Percentiles rank a stretch among this genome's conserved stretches.
Evolutionary conservation across 2,888 invertebrate species (phyloP).

Genomic region (Drosophila affinis): DNA sequence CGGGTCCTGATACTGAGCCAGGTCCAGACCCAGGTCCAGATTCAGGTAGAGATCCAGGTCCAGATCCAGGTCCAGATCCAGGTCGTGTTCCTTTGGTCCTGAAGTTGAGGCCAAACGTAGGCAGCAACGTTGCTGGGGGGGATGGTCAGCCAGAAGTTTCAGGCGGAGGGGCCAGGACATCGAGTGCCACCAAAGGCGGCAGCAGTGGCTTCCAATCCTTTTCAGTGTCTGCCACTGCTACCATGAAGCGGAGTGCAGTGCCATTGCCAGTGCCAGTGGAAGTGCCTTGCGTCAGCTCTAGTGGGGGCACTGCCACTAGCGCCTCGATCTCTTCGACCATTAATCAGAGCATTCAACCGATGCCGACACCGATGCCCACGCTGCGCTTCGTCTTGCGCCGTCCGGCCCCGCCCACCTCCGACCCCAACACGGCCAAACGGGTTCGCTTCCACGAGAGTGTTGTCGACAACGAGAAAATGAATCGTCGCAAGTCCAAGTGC

Average conservation of each 20-base stretch:
- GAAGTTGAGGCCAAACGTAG: neutral
- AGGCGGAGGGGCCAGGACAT: too few species aligned
- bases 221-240: too few species aligned
- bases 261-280: neutral
- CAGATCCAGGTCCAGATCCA: too few species aligned
- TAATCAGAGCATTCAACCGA: neutral
- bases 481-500: constrained; percentile 65
- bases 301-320: neutral
- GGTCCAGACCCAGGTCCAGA: too few species aligned
- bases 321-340: neutral
- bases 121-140: too few species aligned
- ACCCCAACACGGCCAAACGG: neutral
- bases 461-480: constrained; percentile 63
- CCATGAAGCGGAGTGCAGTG: neutral
- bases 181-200: neutral
- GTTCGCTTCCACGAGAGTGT: constrained; percentile 57
- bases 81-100: neutral
- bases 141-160: neutral
- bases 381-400: constrained; percentile 20
- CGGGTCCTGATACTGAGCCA: neutral
- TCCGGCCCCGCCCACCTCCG: neutral
- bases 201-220: neutral
- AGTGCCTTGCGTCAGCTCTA: too few species aligned
- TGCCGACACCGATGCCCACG: neutral
- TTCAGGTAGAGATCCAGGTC: too few species aligned